A percentile compares a stretch with the other conserved stretches of the same genome.
phyloP scores from a whole-genome alignment of 2,113 vertebrate genomes.

The Hemibagrus wyckioides region DNA sequence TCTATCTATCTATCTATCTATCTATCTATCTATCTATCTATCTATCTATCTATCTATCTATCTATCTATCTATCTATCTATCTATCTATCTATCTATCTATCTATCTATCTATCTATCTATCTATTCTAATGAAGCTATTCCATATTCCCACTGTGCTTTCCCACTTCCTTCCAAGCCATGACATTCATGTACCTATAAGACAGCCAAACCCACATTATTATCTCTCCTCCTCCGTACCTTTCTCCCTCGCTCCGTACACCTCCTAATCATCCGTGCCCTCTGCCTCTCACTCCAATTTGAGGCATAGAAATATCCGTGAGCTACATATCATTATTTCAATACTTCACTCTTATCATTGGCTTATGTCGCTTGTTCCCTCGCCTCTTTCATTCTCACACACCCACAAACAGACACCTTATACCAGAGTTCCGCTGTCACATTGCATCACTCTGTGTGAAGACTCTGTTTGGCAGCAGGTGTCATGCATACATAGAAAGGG shows the following conservation, averaged over 20 bases:
- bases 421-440: conserved; percentile 23
- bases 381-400: not conserved
- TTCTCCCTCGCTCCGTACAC: not conserved
- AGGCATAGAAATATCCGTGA: conserved; percentile 4
- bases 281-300: conserved; percentile 8
- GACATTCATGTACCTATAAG: not conserved
- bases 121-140: not conserved
- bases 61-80: too few species aligned
- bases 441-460: conserved; percentile 1
- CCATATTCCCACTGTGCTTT: not conserved
- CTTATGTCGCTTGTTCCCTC: not conserved
- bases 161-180: not conserved
- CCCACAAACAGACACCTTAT: conserved; percentile 21
- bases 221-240: not conserved
- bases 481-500: conserved; percentile 16
- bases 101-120: not conserved
- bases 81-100: not conserved
- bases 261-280: not conserved
- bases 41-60: not conserved
- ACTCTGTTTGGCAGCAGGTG: conserved; percentile 34
- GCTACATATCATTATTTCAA: conserved; percentile 17
- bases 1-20: too few species aligned
- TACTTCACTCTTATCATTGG: conserved; percentile 8
- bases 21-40: not conserved
- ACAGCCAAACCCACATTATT: not conserved